Base-by-base conservation (phyloP, 2,113 vertebrate genomes). In the Laticauda colubrina region DNA sequence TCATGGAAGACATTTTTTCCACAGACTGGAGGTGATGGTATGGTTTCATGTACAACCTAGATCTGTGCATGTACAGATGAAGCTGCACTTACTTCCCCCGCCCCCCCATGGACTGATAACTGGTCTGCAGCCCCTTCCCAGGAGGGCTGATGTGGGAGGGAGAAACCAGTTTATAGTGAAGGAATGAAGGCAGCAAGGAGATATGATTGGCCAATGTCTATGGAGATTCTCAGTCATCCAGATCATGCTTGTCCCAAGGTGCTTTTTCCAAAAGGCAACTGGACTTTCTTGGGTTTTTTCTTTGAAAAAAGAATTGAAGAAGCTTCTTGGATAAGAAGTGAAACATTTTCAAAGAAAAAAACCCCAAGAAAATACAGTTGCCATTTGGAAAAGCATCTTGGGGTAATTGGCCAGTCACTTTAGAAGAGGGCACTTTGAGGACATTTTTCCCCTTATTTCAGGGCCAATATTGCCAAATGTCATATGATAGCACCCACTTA, bases 41-140 rank as follows among this genome's bases (percentile, higher is more conserved):
- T 64, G 61, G 61, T n/a, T 64, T 64, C 26, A 64, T 64, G 4
- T 4, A 12, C 26, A 64, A 64, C 61, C 29, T 64, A n/a, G 61
- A 14, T n/a, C 11, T 64, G 29, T 14, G 29, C 61, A 64, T 64
- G 61, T 8, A 4, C 61, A 64, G 11, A n/a, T 64, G 61, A 64
- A n/a, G 29, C 4, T n/a, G 10, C 29, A 14, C 61, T 64, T 4
- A 1, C 11, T 64, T 4, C 3, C 26, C 29, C 0, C 0, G 11
- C 26, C 29, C 0, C 0, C 29, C 29, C 11, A 12, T 0, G 4
- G 61, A 64, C 29, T 11, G 8, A 29, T 64, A 64, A 64, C 29
- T 0, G 61, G 26, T n/a, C 61, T 64, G 11, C 61, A 64, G 29
- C 4, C 61, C 26, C 61, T 29, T 12, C 26, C 29, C 29, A n/a